These are phyloP conservation scores for Microtus richardsoni DNA, from an alignment of 2,113 vertebrate species.

Conservation along the genomic window DNA sequence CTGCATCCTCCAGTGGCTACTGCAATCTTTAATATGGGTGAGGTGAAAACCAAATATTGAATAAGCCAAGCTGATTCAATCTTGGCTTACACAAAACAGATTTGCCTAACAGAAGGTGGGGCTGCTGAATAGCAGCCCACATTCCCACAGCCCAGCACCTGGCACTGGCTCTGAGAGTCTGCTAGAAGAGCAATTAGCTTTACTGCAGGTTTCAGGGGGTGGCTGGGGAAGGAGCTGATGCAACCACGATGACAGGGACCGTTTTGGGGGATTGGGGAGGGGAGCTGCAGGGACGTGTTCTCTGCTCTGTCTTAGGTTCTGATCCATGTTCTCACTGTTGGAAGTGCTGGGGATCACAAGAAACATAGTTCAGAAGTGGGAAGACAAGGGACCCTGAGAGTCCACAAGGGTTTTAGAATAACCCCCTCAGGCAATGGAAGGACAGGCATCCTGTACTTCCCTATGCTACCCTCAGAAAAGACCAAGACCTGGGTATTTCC, in stretches of 20 bases:
- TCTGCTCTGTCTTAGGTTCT: not conserved
- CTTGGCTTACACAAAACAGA: not conserved
- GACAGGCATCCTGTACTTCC: not conserved
- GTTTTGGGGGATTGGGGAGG: not conserved
- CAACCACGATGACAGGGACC: not conserved
- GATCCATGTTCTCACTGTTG: not conserved
- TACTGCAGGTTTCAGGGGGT: not conserved
- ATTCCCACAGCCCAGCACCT: not conserved
- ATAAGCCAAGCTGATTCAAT: not conserved
- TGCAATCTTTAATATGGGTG: too few relatives aligned
- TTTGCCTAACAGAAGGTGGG: not conserved
- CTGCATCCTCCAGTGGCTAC: not conserved
- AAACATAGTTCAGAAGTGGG: not conserved
- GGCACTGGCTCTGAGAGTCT: not conserved
- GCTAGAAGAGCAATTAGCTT: not conserved
- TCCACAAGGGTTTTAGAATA: not conserved
- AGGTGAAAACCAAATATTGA: not conserved
- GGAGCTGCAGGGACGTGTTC: not conserved
- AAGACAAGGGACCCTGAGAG: not conserved
- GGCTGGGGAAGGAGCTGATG: not conserved
- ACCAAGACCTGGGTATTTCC: too few relatives aligned
- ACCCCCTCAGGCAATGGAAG: not conserved
- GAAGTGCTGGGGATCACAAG: not conserved
- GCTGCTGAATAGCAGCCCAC: not conserved
- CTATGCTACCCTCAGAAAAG: not conserved